These are phyloP conservation scores for Hydrotaea cyrtoneurina DNA, from an alignment of 2,888 invertebrate genomes.

Conservation along the genomic window DNA sequence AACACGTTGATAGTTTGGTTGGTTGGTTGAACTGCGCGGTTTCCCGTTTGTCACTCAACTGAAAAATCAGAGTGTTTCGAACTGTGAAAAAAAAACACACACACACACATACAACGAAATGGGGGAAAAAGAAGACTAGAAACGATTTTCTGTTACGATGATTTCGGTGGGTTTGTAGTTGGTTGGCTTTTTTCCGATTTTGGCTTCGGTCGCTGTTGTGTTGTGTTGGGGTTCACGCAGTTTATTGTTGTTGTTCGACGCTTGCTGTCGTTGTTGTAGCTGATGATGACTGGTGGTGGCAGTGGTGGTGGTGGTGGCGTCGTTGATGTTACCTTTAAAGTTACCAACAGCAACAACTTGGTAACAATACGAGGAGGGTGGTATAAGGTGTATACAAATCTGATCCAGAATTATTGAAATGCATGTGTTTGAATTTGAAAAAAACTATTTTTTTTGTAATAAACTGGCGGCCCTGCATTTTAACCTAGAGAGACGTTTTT, in stretches of 20 bases:
- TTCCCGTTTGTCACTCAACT: slow-evolving; percentile 78
- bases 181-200: slow-evolving; percentile 27
- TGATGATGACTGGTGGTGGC: slow-evolving; percentile 14
- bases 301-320: slow-evolving; percentile 27
- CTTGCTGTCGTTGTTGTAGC: slow-evolving; percentile 36
- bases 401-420: too few relatives aligned
- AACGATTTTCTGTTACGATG: slow-evolving; percentile 64
- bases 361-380: not conserved
- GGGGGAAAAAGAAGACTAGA: slow-evolving; percentile 37
- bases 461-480: too few relatives aligned
- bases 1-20: slow-evolving; percentile 36
- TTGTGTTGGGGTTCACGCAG: slow-evolving; percentile 51
- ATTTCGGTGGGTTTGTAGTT: slow-evolving; percentile 54
- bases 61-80: slow-evolving; percentile 69
- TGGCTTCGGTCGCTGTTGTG: slow-evolving; percentile 25
- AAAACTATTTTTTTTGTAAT: not conserved
- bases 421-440: too few relatives aligned
- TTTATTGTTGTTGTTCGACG: slow-evolving; percentile 15
- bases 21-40: slow-evolving; percentile 71
- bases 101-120: not conserved
- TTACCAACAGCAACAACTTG: slow-evolving; percentile 47
- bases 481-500: too few relatives aligned
- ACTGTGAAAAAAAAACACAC: slow-evolving; percentile 55
- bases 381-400: slow-evolving; percentile 9
- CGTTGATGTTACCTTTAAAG: slow-evolving; percentile 46